Percentiles rank a stretch among this genome's conserved stretches.
Evolutionary conservation across 1,140 invertebrate species (phyloP).

Genomic region (Elymnias hypermnestra): DNA sequence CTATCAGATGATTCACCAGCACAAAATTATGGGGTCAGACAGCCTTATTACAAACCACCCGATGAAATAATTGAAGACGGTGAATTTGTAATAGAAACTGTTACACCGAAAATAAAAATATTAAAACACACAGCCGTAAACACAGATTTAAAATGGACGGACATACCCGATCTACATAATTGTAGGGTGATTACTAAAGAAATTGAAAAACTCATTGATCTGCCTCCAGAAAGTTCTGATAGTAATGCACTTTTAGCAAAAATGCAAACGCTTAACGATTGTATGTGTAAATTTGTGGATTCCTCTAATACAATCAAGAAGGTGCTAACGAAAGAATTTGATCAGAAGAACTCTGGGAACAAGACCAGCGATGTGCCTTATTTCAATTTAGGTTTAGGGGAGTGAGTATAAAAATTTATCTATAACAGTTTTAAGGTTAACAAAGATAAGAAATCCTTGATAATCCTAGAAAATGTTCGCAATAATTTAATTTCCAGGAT

Average conservation of each 20-base stretch:
- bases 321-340: constrained; percentile 46
- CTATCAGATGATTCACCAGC: constrained; percentile 27
- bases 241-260: constrained; percentile 41
- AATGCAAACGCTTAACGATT: constrained; percentile 55
- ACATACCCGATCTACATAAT: constrained; percentile 39
- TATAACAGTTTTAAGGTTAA: no score
- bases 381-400: constrained; percentile 48
- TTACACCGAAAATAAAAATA: constrained; percentile 52
- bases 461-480: no score
- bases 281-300: constrained; percentile 58
- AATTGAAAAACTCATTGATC: constrained; percentile 37
- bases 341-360: constrained; percentile 34
- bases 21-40: constrained; percentile 30
- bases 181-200: constrained; percentile 34
- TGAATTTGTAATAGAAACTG: constrained; percentile 55
- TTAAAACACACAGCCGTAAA: constrained; percentile 47
- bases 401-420: constrained; percentile 37
- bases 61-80: constrained; percentile 47
- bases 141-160: constrained; percentile 45
- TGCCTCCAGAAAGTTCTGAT: constrained; percentile 21
- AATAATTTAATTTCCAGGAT: no score
- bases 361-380: constrained; percentile 27
- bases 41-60: constrained; percentile 47
- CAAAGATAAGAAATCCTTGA: no score
- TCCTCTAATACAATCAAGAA: constrained; percentile 57